These are phyloP conservation scores for Beris chalybata DNA, from an alignment of 2,888 invertebrate species.

Conservation along the genomic window DNA sequence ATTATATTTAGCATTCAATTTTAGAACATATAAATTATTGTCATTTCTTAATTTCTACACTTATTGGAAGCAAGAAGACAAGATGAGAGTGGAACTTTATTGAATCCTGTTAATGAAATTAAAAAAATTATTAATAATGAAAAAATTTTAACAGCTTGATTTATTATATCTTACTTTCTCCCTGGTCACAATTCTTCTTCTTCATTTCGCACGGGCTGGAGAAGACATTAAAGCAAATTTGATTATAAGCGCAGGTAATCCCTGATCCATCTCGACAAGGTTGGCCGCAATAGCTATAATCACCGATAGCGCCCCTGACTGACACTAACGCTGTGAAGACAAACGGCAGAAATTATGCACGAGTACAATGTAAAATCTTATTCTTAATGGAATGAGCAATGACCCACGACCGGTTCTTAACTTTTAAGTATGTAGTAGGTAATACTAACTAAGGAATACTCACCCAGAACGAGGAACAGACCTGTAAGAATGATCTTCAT, in stretches of 20 bases:
- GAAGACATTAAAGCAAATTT: slow-evolving; percentile 11
- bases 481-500: slow-evolving; percentile 6
- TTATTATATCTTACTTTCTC: slow-evolving; percentile 19
- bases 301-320: slow-evolving; percentile 1
- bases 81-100: slow-evolving; percentile 1
- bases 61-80: slow-evolving; percentile 21
- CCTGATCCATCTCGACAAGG: slow-evolving; percentile 12
- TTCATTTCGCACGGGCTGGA: slow-evolving; percentile 16
- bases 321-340: slow-evolving; percentile 1
- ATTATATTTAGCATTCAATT: too few relatives aligned
- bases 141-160: neutral
- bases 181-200: slow-evolving; percentile 16
- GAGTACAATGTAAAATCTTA: neutral
- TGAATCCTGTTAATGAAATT: slow-evolving; percentile 16
- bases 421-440: too few relatives aligned
- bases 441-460: neutral
- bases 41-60: slow-evolving; percentile 4
- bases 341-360: neutral
- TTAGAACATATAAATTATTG: too few relatives aligned
- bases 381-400: neutral
- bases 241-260: slow-evolving; percentile 22
- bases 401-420: neutral
- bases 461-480: slow-evolving; percentile 8
- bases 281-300: slow-evolving; percentile 18
- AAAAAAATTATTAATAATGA: neutral